Conservation (phyloP, 1,140 invertebrate genomes). For the Tenebrio molitor region DNA sequence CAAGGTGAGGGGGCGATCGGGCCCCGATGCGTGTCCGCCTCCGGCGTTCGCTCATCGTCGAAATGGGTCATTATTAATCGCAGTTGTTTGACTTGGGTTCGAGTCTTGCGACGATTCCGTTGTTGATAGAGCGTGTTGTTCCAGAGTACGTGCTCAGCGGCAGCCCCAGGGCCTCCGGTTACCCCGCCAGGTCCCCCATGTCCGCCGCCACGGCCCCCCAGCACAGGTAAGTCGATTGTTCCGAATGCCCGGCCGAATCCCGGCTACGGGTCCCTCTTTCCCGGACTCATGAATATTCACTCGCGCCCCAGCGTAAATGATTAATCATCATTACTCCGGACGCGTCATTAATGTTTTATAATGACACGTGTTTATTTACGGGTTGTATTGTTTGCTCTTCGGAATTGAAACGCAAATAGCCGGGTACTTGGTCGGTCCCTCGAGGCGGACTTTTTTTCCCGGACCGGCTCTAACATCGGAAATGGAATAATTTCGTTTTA, state of each 20-base stretch:
- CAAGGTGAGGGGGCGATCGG: too few species aligned
- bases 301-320: conserved; percentile 62
- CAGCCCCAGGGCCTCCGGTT: conserved; percentile 66
- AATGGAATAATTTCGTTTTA: conserved; percentile 33
- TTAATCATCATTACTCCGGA: conserved; percentile 65
- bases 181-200: conserved; percentile 67
- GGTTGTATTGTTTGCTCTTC: conserved; percentile 58
- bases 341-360: conserved; percentile 63
- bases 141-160: conserved; percentile 71
- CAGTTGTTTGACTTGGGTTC: conserved; percentile 31
- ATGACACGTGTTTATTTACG: conserved; percentile 63
- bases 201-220: conserved; percentile 58
- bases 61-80: conserved; percentile 23
- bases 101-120: not conserved
- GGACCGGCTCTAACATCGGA: conserved; percentile 1
- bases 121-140: conserved; percentile 61
- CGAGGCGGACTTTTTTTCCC: not conserved
- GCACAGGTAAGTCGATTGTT: conserved; percentile 60
- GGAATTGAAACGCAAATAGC: conserved; percentile 52
- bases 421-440: not conserved
- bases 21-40: conserved; percentile 9
- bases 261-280: conserved; percentile 43
- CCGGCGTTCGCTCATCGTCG: conserved; percentile 17
- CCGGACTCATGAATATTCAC: conserved; percentile 64
- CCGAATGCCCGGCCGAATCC: not conserved